Base-by-base conservation (phyloP, 2,797 vertebrate species). In the Phataginus tricuspis region DNA sequence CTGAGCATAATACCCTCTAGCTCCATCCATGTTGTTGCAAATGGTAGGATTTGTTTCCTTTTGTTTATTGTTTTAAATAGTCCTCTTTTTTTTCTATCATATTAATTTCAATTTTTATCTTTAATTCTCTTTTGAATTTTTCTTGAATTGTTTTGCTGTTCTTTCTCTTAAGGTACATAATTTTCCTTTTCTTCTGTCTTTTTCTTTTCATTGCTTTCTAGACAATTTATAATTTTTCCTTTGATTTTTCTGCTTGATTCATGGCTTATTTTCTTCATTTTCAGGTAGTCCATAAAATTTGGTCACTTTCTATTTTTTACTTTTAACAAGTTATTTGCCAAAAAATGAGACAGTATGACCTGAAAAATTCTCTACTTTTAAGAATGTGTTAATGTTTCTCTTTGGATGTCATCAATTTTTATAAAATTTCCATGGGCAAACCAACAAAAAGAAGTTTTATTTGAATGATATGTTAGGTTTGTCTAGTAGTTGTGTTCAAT, bases 211-310 rank as follows among this genome's bases (percentile, higher is more conserved):
- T 94, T 88, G 23, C 1, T 53, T 77, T 74, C 63, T 68, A 39
- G 11, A 18, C 89, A 72, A 45, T 42, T 91, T 85, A 39, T 53
- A 63, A 31, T 86, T 95, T 91, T 74, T 42, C 61, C 91, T 92
- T 88, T 90, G 34, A 66, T 45, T 63, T 45, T 93, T 93, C 14
- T 83, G 11, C 96, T 89, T 51, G 31, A 45, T 51, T 45, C 29
- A 13, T 90, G 18, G 14, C 45, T 91, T 86, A 61, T 75, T 82
- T 92, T 90, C 53, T 90, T 92, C 90, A 68, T 96, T 90, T 86
- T 23, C 25, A 90, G 25, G 31, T 84, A 59, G 49, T 77, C 89
- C 18, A 61, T 12, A 93, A 86, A 55, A 71, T 69, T 77, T 68
- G 15, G 6, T 90, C 11, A 42, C 75, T 92, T 93, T 94, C 53